Base-by-base conservation (phyloP, 2,888 invertebrate genomes). In the Lochmaea crataegi region DNA sequence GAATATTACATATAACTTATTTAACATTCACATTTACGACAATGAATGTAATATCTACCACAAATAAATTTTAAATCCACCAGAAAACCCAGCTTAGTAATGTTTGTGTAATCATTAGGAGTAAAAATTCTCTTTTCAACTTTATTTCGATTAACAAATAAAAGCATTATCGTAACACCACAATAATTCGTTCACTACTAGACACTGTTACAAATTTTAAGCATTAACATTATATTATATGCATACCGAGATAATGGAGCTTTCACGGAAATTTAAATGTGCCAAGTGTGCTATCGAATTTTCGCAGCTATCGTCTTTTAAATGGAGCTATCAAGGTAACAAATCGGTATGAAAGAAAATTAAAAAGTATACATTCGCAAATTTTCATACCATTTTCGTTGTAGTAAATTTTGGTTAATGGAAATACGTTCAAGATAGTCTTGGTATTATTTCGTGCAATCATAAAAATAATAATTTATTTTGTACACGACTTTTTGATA, bases 211-310 rank as follows among this genome's bases (percentile, higher is more conserved):
- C 1, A 66, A 71, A 65, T 71, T 57, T 51, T 51, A 12, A 66
- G 32, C 61, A 26, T 71, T 63, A 61, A 12, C 66, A 53, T n/a
- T 53, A 53, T 53, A n/a, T n/a, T n/a, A 53, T 72, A 72, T 61
- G 68, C 61, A 67, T 67, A 71, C 45, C 26, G 64, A 69, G 72
- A 72, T 72, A 65, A 65, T 48, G 45, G 68, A 22, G 71, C 68
- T 74, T 64, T 74, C 26, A 64, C 14, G 64, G 67, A 67, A 64
- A 71, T 71, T 74, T 58, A 56, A 74, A 58, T 74, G 69, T 18
- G 57, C 64, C 38, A 71, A 68, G 58, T 71, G 53, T 57, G 38
- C 51, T 67, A 74, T 74, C 67, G 57, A 71, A 71, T 74, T 70
- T 71, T 70, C 64, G 51, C 66, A 26, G 63, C 38, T 69, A 67